A percentile compares a stretch with the other conserved stretches of the same genome.
These are phyloP conservation scores for Lithophane semibrunnea DNA, from an alignment of 2,888 invertebrate species.

Conservation along the genomic window DNA sequence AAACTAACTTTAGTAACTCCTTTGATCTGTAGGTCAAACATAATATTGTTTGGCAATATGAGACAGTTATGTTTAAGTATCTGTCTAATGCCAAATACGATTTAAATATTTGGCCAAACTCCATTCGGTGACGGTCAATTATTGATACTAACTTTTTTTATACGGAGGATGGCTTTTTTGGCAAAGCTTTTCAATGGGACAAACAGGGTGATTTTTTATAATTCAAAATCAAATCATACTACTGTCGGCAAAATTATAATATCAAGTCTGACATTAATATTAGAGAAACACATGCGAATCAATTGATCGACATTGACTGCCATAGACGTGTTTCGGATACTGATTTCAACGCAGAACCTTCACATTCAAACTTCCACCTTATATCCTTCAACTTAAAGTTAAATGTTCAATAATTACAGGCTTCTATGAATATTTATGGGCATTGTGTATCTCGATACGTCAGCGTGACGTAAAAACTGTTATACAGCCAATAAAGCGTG, in stretches of 20 bases:
- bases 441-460: slow-evolving; percentile 57
- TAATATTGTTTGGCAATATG: too few species aligned
- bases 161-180: not conserved
- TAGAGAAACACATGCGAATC: slow-evolving; percentile 50
- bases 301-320: slow-evolving; percentile 69
- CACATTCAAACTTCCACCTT: slow-evolving; percentile 50
- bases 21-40: not conserved
- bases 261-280: slow-evolving; percentile 35
- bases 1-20: not conserved
- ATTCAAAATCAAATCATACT: slow-evolving; percentile 1
- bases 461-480: slow-evolving; percentile 63
- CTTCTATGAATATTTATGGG: slow-evolving; percentile 60
- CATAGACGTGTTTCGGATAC: slow-evolving; percentile 66
- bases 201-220: not conserved
- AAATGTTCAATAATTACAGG: slow-evolving; percentile 21
- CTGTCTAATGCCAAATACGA: not conserved
- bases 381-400: slow-evolving; percentile 39
- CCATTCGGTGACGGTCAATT: not conserved
- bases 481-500: slow-evolving; percentile 49
- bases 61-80: not conserved
- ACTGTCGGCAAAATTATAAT: slow-evolving; percentile 24
- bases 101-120: too few species aligned
- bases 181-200: not conserved
- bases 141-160: not conserved
- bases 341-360: slow-evolving; percentile 47